Percentiles rank a stretch among this genome's conserved stretches.
phyloP scores from a whole-genome alignment of 2,888 invertebrate species.

The Ichneumoninae sp. region DNA sequence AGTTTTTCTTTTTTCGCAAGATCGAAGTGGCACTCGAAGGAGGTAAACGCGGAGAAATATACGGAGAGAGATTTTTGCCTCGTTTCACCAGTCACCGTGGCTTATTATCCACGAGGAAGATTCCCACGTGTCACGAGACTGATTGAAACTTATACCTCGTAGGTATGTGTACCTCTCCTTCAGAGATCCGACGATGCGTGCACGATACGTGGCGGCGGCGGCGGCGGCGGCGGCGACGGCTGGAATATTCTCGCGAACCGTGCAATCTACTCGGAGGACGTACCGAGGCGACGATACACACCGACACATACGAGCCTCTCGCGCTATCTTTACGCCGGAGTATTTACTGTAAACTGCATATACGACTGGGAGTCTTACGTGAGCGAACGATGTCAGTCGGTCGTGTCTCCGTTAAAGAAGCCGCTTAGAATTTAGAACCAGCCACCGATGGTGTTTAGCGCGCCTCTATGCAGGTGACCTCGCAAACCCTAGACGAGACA shows the following conservation, averaged over 20 bases:
- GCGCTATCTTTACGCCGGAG: not conserved
- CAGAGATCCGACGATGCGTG: constrained; percentile 41
- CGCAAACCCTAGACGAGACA: constrained; percentile 18
- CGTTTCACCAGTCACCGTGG: constrained; percentile 30
- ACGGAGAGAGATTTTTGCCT: not conserved
- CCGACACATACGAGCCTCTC: constrained; percentile 1
- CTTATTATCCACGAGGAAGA: constrained; percentile 46
- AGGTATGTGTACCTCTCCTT: constrained; percentile 8
- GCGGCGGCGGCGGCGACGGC: not conserved
- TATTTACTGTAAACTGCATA: not conserved
- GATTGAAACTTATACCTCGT: constrained; percentile 53
- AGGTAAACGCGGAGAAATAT: constrained; percentile 11
- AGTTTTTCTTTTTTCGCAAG: not conserved
- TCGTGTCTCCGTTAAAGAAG: constrained; percentile 61
- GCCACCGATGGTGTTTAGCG: constrained; percentile 23
- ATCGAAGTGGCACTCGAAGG: not conserved
- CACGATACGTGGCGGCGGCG: constrained; percentile 18
- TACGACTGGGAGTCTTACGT: constrained; percentile 4
- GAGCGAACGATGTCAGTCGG: constrained; percentile 62
- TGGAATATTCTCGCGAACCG: constrained; percentile 30
- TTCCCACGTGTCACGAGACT: constrained; percentile 56
- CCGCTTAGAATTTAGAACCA: constrained; percentile 53
- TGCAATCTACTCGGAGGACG: constrained; percentile 42
- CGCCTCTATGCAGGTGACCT: constrained; percentile 12
- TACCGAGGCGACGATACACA: constrained; percentile 42